Conservation (phyloP, 2,797 vertebrate genomes). For the Pipistrellus pygmaeus region DNA sequence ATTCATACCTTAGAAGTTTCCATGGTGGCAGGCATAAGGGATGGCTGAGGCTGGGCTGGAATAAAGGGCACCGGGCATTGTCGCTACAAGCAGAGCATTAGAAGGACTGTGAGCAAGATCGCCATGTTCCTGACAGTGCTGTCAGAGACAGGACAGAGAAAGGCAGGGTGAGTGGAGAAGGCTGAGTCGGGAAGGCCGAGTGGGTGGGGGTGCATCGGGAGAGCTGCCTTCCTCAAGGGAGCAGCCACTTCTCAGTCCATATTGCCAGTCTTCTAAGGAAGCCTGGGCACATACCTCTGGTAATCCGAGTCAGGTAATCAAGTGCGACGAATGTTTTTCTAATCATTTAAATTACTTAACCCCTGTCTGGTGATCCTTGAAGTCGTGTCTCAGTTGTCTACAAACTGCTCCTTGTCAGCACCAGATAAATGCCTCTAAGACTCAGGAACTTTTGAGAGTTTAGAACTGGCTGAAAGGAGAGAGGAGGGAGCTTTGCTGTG, state of each 20-base stretch:
- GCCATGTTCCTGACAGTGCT: not conserved
- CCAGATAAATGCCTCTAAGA: not conserved
- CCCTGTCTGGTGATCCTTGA: not conserved
- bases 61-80: not conserved
- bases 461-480: not conserved
- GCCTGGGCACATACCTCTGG: not conserved
- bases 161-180: not conserved
- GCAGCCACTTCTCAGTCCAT: not conserved
- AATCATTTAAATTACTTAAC: not conserved
- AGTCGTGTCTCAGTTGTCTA: not conserved
- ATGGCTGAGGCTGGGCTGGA: not conserved
- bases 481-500: not conserved
- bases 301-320: not conserved
- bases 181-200: not conserved
- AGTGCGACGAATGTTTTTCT: not conserved
- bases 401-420: not conserved
- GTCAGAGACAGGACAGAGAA: not conserved
- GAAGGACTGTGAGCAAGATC: not conserved
- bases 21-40: not conserved
- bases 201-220: rapidly evolving
- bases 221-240: not conserved
- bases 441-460: not conserved
- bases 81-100: not conserved
- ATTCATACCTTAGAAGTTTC: not conserved
- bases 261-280: not conserved